Conservation (phyloP, 1,140 invertebrate species). For the Metaphire vulgaris region DNA sequence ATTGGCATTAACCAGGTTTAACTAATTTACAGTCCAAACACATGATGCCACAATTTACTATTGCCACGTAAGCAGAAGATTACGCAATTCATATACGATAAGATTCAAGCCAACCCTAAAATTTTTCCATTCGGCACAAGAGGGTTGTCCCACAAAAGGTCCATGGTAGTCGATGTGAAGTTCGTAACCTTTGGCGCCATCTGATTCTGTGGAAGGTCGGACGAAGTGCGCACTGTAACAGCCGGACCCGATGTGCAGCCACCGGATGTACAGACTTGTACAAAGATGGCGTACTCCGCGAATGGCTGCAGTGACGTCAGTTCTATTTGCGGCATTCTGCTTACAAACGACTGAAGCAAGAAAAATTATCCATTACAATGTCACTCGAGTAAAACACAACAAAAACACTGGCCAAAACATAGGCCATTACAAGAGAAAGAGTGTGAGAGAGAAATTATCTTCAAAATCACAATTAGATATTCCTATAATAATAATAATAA, state of each 20-base stretch:
- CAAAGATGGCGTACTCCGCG: slow-evolving; percentile 38
- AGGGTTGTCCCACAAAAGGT: slow-evolving; percentile 44
- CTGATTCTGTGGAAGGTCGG: slow-evolving; percentile 40
- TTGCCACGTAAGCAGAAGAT: too few species aligned
- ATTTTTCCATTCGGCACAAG: slow-evolving; percentile 45
- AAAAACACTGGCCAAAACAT: too few species aligned
- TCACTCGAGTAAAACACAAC: too few species aligned
- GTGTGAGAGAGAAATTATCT: too few species aligned
- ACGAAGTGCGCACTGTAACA: slow-evolving; percentile 38
- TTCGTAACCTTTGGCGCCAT: slow-evolving; percentile 39
- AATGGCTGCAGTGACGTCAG: slow-evolving; percentile 36
- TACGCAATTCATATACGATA: too few species aligned
- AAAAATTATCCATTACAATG: too few species aligned
- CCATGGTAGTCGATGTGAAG: slow-evolving; percentile 43
- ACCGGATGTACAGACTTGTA: slow-evolving; percentile 48
- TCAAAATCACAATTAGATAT: too few species aligned
- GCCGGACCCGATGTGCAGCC: slow-evolving; percentile 44
- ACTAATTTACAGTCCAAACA: too few species aligned
- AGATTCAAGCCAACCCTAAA: slow-evolving; percentile 41
- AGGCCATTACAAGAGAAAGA: too few species aligned
- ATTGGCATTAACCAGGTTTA: too few species aligned
- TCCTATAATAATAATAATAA: too few species aligned
- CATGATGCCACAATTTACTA: too few species aligned
- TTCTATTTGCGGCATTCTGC: background rate
- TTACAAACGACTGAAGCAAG: background rate